Evolutionary conservation across 2,797 vertebrate genomes (phyloP), one percentile per base, ranked within the genome.

Genomic region (Poeciliopsis turneri): DNA sequence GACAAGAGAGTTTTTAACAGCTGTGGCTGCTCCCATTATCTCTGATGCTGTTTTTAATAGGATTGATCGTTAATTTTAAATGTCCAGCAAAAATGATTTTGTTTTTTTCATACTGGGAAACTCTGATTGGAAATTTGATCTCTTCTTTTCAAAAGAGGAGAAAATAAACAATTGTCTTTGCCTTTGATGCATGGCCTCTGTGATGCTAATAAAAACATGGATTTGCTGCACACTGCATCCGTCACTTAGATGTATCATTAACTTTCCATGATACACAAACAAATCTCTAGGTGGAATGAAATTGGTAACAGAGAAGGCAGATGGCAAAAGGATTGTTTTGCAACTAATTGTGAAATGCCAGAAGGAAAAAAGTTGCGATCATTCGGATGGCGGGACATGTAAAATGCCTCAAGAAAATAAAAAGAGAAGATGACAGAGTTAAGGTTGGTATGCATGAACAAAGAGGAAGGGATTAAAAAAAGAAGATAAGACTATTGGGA

Each of bases 281-380:
- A 92, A 82, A 90, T 89, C 81, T 87, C 64, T 30, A 15, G 78
- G 72, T 55, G 72, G 72, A 78, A 86, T 82, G 78, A 82, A 88
- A 86, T 84, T 80, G 72, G 53, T 43, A 20, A 76, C n/a, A 51
- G 51, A 81, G 75, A 86, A 51, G 78, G 84, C 75, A 73, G 66
- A 76, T 82, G 76, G 79, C 74, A 80, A 88, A 85, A 18, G 41
- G 77, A 78, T 90, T 86, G 87, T 70, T 82, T 78, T 84, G 74
- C 69, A 66, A 74, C 74, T 76, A 82, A 80, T 78, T 82, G 77
- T 78, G 76, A 87, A 84, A 75, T 36, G 25, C 74, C 80, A 78
- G 78, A 85, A 45, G 51, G 23, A 23, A 82, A 81, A 81, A 77
- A 75, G 47, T 79, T 84, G 82, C 39, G 28, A 64, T 25, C 74